Evolutionary conservation across 2,797 vertebrate species (phyloP).

Genomic region (Crypturellus tataupa): DNA sequence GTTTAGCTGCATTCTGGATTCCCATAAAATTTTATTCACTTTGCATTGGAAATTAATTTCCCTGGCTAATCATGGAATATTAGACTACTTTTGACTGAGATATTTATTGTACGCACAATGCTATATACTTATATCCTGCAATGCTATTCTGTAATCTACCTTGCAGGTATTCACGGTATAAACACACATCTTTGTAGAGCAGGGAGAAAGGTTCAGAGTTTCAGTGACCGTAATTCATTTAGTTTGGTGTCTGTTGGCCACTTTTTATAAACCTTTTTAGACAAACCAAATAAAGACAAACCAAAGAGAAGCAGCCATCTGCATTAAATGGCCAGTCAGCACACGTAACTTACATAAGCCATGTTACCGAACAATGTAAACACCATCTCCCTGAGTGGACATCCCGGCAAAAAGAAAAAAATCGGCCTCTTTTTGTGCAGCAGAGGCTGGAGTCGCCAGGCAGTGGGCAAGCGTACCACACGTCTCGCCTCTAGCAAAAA

Average conservation of each 20-base stretch:
- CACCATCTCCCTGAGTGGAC: neutral
- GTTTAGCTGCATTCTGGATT: neutral
- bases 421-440: neutral
- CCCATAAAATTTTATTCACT: neutral
- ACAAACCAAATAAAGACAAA: conserved; percentile 21
- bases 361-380: conserved; percentile 19
- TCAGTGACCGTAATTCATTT: neutral
- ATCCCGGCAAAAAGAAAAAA: neutral
- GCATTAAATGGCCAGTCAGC: conserved; percentile 27
- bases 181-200: neutral
- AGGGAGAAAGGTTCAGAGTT: rapidly evolving
- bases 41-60: neutral
- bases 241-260: conserved; percentile 11
- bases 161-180: neutral
- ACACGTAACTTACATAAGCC: neutral
- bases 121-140: neutral
- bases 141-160: neutral
- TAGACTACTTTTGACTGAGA: neutral
- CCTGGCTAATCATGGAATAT: neutral
- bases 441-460: conserved; percentile 1
- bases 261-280: conserved; percentile 37
- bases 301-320: conserved; percentile 27
- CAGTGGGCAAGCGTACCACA: neutral
- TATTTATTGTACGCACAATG: neutral
- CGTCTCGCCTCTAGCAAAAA: neutral